A percentile compares a stretch with the other conserved stretches of the same genome.
Evolutionary conservation across 2,888 invertebrate genomes (phyloP).

Genomic region (Macropis europaea): DNA sequence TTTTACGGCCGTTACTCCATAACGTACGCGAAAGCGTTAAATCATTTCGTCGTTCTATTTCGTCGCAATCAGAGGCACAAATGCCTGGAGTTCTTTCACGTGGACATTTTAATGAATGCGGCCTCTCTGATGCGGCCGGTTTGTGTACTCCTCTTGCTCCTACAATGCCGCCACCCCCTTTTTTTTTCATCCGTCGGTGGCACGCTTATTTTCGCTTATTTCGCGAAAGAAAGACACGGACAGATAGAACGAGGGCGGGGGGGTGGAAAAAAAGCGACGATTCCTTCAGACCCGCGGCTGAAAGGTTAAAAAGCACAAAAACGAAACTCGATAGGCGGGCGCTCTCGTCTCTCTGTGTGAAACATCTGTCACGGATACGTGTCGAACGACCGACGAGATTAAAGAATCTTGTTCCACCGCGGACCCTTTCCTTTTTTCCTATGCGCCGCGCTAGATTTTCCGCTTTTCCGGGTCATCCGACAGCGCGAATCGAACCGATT

Average conservation of each 20-base stretch:
- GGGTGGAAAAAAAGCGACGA: constrained; percentile 24
- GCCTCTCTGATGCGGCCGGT: constrained; percentile 29
- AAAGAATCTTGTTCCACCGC: constrained; percentile 53
- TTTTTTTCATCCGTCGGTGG: not conserved
- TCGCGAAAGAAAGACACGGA: not conserved
- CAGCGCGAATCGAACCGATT: not conserved
- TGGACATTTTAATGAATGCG: constrained; percentile 46
- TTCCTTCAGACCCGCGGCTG: constrained; percentile 37
- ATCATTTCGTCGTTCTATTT: constrained; percentile 37
- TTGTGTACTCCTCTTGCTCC: constrained; percentile 5
- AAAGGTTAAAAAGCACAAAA: constrained; percentile 60
- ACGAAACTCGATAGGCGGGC: constrained; percentile 52
- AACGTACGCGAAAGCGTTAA: constrained; percentile 28
- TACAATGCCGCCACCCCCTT: constrained; percentile 2
- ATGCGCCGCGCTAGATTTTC: not conserved
- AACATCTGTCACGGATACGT: constrained; percentile 50
- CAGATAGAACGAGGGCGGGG: too few relatives aligned
- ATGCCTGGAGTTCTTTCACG: constrained; percentile 39
- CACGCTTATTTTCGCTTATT: constrained; percentile 37
- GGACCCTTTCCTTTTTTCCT: constrained; percentile 30
- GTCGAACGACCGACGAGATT: constrained; percentile 49
- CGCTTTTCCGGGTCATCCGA: not conserved
- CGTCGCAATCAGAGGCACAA: constrained; percentile 35
- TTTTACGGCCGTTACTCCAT: constrained; percentile 7
- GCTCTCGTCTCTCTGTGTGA: constrained; percentile 36